Evolutionary conservation across 2,888 invertebrate species (phyloP), one percentile per base, ranked within the genome.

Genomic region (Agrochola lota): DNA sequence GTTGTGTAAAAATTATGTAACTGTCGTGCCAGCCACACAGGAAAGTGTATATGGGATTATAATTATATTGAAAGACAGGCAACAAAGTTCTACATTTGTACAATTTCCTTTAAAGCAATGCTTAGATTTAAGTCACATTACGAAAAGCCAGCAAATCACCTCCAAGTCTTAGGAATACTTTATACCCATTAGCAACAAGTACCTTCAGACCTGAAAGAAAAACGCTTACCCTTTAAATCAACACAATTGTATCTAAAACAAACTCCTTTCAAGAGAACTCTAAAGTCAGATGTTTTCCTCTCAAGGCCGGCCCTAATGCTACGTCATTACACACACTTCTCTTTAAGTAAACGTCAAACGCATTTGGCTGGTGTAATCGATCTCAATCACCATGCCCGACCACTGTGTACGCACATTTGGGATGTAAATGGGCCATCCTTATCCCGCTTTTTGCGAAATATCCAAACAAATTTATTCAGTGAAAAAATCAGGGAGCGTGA

Each of bases 391-490:
- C 90, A 52, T 66, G 91, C 92, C 91, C 90, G 89, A 91, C 87
- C 77, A 91, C 87, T 71, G 81, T 80, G 75, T 86, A 85, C 88
- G 90, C 89, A 85, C 84, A 92, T 94, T 94, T 93, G 91, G 91
- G 90, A 95, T 95, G 95, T 94, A 95, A 95, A 95, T 95, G 91
- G 91, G 88, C 86, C 87, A 86, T 93, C 93, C 93, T 95, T 95
- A 95, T 92, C 93, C 94, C 92, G 89, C 91, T 95, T 95, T 95
- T 95, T 95, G 91, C 92, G 92, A 93, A 93, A 93, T 92, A 93
- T 91, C 93, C 91, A 94, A 93, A 95, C 95, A 95, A 94, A 95
- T 95, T 95, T 95, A 95, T 95, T 93, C 95, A 90, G 92, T 88
- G 91, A 90, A 91, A 91, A 91, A 93, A 92, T 87, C 80, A 63